A percentile compares a stretch with the other conserved stretches of the same genome.
These are phyloP conservation scores for Apodemus sylvaticus DNA, from an alignment of 2,113 vertebrate genomes.

Conservation along the genomic window DNA sequence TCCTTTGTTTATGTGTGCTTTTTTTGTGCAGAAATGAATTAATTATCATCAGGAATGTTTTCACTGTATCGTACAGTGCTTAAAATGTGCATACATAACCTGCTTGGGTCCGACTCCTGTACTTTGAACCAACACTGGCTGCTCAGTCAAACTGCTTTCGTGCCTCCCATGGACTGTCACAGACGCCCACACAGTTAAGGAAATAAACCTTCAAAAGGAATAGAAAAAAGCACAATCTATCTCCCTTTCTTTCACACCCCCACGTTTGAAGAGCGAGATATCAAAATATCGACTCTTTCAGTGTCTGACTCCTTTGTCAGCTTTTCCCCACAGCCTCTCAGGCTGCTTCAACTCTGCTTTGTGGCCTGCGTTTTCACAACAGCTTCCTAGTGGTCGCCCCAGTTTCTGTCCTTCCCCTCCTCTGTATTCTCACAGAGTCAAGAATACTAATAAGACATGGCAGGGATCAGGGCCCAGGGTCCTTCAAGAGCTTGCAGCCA, in stretches of 20 bases:
- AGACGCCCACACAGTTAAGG: neutral
- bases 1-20: neutral
- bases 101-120: neutral
- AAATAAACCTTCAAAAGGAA: slow-evolving; percentile 2
- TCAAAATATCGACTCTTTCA: neutral
- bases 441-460: neutral
- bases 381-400: neutral
- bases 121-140: neutral
- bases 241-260: neutral
- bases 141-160: neutral
- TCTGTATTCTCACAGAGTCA: neutral
- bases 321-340: no score
- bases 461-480: neutral
- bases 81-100: neutral
- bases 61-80: neutral
- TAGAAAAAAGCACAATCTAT: neutral
- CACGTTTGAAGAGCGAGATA: neutral
- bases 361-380: neutral
- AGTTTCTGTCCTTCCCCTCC: neutral
- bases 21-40: neutral
- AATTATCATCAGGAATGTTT: neutral
- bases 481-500: neutral
- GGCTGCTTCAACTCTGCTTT: no score
- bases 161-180: neutral
- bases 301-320: neutral